A percentile compares a stretch with the other conserved stretches of the same genome.
phyloP scores from a whole-genome alignment of 2,888 invertebrate genomes.

The Lucinisca nassula region DNA sequence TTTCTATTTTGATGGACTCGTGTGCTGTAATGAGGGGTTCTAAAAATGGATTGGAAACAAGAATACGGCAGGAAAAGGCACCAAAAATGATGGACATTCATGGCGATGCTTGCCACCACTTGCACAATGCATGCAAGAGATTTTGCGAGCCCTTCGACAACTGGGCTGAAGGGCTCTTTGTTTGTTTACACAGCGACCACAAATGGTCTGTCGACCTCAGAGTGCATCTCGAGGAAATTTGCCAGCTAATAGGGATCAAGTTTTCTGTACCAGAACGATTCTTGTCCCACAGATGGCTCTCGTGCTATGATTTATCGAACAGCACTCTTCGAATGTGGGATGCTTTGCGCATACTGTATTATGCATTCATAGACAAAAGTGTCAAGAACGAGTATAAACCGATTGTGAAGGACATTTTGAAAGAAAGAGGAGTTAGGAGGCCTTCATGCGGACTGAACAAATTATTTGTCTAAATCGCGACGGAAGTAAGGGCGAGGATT shows the following conservation, averaged over 20 bases:
- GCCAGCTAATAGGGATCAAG: slow-evolving; percentile 37
- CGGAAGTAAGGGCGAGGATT: too few species aligned
- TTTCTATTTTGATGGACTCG: slow-evolving; percentile 72
- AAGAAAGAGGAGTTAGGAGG: too few species aligned
- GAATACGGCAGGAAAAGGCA: slow-evolving; percentile 55
- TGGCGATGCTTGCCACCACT: slow-evolving; percentile 73
- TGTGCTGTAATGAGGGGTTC: slow-evolving; percentile 72
- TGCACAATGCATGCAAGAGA: slow-evolving; percentile 72
- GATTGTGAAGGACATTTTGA: background rate
- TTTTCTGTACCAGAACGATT: slow-evolving; percentile 64
- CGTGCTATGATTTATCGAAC: slow-evolving; percentile 60
- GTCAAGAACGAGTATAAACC: background rate
- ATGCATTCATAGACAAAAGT: slow-evolving; percentile 5
- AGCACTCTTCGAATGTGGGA: slow-evolving; percentile 62
- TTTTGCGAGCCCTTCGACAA: slow-evolving; percentile 67
- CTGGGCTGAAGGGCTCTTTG: slow-evolving; percentile 54
- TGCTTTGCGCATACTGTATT: slow-evolving; percentile 61
- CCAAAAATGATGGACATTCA: slow-evolving; percentile 74
- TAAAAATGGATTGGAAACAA: slow-evolving; percentile 69
- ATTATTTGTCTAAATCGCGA: too few species aligned
- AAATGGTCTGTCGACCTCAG: slow-evolving; percentile 49
- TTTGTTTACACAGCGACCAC: slow-evolving; percentile 1
- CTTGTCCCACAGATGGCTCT: slow-evolving; percentile 69
- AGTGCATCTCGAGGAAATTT: slow-evolving; percentile 65
- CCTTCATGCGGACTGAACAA: too few species aligned